Conservation (phyloP, 2,797 vertebrate genomes). For the Chaenodraco wilsoni region DNA sequence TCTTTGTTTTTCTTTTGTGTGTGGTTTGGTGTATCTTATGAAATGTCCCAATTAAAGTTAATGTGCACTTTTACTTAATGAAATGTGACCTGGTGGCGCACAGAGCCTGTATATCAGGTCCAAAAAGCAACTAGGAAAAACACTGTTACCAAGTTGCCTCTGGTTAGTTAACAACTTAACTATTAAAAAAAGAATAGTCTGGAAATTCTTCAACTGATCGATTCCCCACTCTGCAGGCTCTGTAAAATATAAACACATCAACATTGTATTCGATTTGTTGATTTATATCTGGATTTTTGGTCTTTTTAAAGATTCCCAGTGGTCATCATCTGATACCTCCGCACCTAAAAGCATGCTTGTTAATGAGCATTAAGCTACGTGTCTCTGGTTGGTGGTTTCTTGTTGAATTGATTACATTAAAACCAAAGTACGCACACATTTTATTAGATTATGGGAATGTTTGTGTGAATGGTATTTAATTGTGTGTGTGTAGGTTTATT, state of each 20-base stretch:
- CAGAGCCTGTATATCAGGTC: slow-evolving; percentile 2
- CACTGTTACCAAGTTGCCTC: background rate
- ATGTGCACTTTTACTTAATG: background rate
- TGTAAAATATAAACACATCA: background rate
- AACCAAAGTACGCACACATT: slow-evolving; percentile 33
- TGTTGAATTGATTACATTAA: background rate
- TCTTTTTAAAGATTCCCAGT: background rate
- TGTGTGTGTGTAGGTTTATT: background rate
- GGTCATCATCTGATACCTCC: background rate
- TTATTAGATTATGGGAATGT: background rate
- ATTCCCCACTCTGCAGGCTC: background rate
- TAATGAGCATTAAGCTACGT: background rate
- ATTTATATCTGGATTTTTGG: slow-evolving; percentile 4
- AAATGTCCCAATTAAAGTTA: slow-evolving; percentile 1
- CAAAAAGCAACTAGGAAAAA: background rate
- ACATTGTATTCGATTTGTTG: background rate
- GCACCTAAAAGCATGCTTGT: background rate
- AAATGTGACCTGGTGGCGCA: background rate
- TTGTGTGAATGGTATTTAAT: background rate
- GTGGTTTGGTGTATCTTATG: background rate
- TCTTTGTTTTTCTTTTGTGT: background rate
- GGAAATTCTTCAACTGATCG: background rate
- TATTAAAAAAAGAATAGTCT: background rate
- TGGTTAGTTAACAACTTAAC: background rate
- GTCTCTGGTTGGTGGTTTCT: slow-evolving; percentile 20